Base-by-base conservation (phyloP, 1,140 invertebrate genomes). In the Stegodyphus dumicola region DNA sequence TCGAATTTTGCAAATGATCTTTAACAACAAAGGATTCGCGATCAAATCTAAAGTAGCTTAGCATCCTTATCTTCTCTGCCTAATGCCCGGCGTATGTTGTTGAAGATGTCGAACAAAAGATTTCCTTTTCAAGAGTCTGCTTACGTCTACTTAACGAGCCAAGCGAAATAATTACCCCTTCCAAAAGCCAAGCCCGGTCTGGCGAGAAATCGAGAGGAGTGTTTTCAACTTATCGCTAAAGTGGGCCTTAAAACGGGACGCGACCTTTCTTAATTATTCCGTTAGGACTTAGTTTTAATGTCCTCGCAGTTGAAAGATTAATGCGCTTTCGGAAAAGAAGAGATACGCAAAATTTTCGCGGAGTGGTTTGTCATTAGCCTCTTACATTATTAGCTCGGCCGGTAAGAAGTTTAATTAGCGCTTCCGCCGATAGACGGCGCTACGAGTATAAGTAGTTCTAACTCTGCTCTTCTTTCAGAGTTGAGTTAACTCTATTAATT, bases 251-350 rank as follows among this genome's bases (percentile, higher is more conserved):
- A 71, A 71, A 52, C 70, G 70, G 70, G 70, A 71, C 70, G 70
- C 70, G 70, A 71, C 70, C 70, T 71, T 71, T 71, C 70, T 71
- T 51, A 71, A 71, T 71, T 71, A 71, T 71, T 71, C 70, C 70
- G 10, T 49, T 73, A 73, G 70, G 70, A 73, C 15, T 53, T 73
- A 49, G 10, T 71, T 71, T 71, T 71, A 71, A 71, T 71, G 70
- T n/a, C 70, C 13, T 73, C 17, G 15, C 70, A 49, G 13, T 51
- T 17, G 33, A n/a, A 52, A 71, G 70, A 71, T 71, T 71, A 71
- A 71, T 71, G 70, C 70, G 13, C 48, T 51, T 52, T 10, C 10
- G 10, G 70, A 52, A 49, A 71, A 71, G 18, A 11, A 64, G 10
- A 10, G 60, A 64, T 33, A 33, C 33, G 33, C 33, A 33, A 33